Conservation (phyloP, 30 jellyfish, hydroid and myxozoan species). For the Chironex yamaguchii region DNA sequence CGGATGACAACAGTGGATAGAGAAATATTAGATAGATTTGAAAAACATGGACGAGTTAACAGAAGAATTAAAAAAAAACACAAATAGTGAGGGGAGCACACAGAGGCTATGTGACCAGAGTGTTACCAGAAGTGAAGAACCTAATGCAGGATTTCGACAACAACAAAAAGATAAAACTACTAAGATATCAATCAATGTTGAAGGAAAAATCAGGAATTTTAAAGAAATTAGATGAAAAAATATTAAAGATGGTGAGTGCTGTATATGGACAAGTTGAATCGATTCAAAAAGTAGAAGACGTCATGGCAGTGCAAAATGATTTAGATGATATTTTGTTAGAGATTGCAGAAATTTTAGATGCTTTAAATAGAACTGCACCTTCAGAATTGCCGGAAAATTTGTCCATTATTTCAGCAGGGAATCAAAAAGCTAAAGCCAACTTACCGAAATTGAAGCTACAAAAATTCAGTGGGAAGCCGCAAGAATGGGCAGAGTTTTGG, state of each 20-base stretch:
- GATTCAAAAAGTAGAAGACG: neutral
- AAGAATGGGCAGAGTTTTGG: slow-evolving; percentile 33
- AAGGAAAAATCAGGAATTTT: neutral
- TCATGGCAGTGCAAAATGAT: neutral
- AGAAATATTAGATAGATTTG: neutral
- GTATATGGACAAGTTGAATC: no score
- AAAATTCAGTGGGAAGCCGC: slow-evolving; percentile 9
- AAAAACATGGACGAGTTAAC: neutral
- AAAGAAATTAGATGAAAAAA: no score
- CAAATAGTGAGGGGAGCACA: slow-evolving; percentile 16
- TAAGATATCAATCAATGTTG: neutral
- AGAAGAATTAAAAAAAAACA: no score
- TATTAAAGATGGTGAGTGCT: neutral
- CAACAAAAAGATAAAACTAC: neutral
- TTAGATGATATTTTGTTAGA: neutral
- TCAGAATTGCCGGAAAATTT: no score
- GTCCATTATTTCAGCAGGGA: no score
- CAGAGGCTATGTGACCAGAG: slow-evolving; percentile 16
- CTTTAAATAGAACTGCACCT: no score
- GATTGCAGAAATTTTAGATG: no score
- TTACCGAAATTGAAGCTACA: neutral
- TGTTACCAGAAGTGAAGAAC: neutral
- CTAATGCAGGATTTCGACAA: neutral
- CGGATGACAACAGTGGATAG: no score
- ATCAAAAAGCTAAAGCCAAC: neutral